phyloP scores from a whole-genome alignment of 2,113 vertebrate species.

The Blennius ocellaris region DNA sequence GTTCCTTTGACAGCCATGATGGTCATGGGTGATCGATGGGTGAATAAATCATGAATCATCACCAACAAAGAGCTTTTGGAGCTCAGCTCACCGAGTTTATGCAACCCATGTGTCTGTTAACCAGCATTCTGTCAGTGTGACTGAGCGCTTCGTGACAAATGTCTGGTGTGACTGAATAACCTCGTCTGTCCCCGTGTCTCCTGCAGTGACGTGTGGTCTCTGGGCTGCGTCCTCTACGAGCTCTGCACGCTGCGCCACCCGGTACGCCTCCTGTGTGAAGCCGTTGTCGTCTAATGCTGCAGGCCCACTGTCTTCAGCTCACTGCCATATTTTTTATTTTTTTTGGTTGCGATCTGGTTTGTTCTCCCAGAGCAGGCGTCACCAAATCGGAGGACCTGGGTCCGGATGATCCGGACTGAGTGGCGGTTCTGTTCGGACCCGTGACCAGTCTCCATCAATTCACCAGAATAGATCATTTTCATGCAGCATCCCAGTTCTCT shows the following conservation, averaged over 20 bases:
- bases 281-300: conserved; percentile 5
- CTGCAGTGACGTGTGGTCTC: conserved; percentile 95
- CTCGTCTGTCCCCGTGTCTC: conserved; percentile 44
- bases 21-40: not conserved
- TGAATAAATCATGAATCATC: not conserved
- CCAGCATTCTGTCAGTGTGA: not conserved
- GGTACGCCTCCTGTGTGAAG: conserved; percentile 70
- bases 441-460: too few species aligned
- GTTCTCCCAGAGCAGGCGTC: too few species aligned
- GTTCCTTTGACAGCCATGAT: not conserved
- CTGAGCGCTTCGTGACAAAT: conserved; percentile 33
- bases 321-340: too few species aligned
- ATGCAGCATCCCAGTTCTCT: too few species aligned
- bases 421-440: too few species aligned
- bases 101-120: conserved; percentile 13
- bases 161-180: conserved; percentile 54
- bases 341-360: conserved; percentile 17
- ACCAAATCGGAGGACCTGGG: too few species aligned
- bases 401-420: too few species aligned
- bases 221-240: conserved; percentile 95
- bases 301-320: too few species aligned
- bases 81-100: conserved; percentile 1
- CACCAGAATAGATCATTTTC: too few species aligned
- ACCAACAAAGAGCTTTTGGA: conserved; percentile 14
- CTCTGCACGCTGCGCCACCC: conserved; percentile 93